Evolutionary conservation across 2,797 vertebrate species (phyloP).

Genomic region (Craterocephalus amniculus): DNA sequence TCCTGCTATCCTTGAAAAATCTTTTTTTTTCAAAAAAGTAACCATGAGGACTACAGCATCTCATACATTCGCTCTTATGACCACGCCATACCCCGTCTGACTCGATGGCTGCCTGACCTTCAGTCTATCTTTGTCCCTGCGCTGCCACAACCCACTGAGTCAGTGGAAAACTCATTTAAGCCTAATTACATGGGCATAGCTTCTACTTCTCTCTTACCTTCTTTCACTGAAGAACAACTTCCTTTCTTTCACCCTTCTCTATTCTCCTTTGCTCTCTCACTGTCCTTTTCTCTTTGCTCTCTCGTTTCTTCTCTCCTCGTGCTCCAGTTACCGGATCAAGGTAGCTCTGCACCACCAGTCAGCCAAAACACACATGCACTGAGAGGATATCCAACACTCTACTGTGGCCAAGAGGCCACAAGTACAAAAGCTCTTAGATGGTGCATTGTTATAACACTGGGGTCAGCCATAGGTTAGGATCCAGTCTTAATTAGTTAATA

Average conservation of each 20-base stretch:
- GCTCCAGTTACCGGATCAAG: slow-evolving; percentile 87
- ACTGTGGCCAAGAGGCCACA: slow-evolving; percentile 83
- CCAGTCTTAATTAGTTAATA: slow-evolving; percentile 93
- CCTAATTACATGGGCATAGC: slow-evolving; percentile 86
- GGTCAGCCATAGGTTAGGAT: slow-evolving; percentile 85
- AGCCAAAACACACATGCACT: slow-evolving; percentile 64
- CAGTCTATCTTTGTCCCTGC: slow-evolving; percentile 69
- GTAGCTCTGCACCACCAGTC: slow-evolving; percentile 65
- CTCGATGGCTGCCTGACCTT: slow-evolving; percentile 72
- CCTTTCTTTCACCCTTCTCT: slow-evolving; percentile 74
- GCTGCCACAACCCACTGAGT: slow-evolving; percentile 71
- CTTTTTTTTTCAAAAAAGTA: not conserved
- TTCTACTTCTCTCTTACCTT: slow-evolving; percentile 67
- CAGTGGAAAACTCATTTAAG: slow-evolving; percentile 93
- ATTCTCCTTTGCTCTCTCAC: slow-evolving; percentile 64
- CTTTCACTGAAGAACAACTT: slow-evolving; percentile 67
- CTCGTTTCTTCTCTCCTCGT: slow-evolving; percentile 75
- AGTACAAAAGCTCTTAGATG: slow-evolving; percentile 84
- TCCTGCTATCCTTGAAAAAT: not conserved
- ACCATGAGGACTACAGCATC: slow-evolving; percentile 2
- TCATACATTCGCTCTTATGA: slow-evolving; percentile 27
- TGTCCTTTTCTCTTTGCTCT: slow-evolving; percentile 73
- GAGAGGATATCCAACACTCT: slow-evolving; percentile 86
- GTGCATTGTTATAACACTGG: slow-evolving; percentile 84
- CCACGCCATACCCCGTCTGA: slow-evolving; percentile 39